Percentiles rank a stretch among this genome's conserved stretches.
Evolutionary conservation across 2,888 invertebrate species (phyloP).

Genomic region (Microctonus aethiopoides): DNA sequence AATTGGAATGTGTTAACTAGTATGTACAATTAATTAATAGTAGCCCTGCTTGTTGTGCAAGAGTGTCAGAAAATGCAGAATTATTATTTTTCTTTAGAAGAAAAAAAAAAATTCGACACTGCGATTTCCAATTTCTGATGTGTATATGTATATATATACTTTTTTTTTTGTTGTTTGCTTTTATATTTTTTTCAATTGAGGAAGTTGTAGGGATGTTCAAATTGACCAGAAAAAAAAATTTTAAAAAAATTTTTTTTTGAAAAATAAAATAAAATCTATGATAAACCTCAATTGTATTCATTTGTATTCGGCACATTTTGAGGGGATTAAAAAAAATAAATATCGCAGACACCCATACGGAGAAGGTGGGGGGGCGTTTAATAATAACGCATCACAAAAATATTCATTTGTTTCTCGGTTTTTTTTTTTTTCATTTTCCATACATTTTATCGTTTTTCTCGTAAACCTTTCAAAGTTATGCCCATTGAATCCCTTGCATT

Average conservation of each 20-base stretch:
- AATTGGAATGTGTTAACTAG: slow-evolving; percentile 68
- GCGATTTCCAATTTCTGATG: background rate
- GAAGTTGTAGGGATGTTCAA: slow-evolving; percentile 60
- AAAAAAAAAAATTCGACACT: slow-evolving; percentile 19
- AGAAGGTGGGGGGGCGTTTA: slow-evolving; percentile 8
- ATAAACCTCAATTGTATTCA: background rate
- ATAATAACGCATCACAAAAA: slow-evolving; percentile 28
- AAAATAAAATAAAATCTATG: background rate
- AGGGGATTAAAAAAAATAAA: slow-evolving; percentile 11
- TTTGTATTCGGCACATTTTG: background rate
- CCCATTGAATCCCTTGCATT: slow-evolving; percentile 65
- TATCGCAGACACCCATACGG: slow-evolving; percentile 26
- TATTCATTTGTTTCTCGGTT: slow-evolving; percentile 26
- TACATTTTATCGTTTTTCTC: slow-evolving; percentile 25
- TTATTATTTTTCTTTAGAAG: slow-evolving; percentile 35
- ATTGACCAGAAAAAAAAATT: slow-evolving; percentile 51
- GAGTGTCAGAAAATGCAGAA: slow-evolving; percentile 65
- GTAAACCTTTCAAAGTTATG: slow-evolving; percentile 53
- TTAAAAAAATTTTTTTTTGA: slow-evolving; percentile 35
- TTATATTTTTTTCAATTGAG: slow-evolving; percentile 42
- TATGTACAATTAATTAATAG: slow-evolving; percentile 63
- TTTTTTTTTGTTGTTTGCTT: slow-evolving; percentile 6
- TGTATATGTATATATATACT: slow-evolving; percentile 6
- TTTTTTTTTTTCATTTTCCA: slow-evolving; percentile 20
- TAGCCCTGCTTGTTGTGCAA: slow-evolving; percentile 66